These are phyloP conservation scores for Paracyclopina nana DNA, from an alignment of 1,140 invertebrate genomes.

Conservation along the genomic window DNA sequence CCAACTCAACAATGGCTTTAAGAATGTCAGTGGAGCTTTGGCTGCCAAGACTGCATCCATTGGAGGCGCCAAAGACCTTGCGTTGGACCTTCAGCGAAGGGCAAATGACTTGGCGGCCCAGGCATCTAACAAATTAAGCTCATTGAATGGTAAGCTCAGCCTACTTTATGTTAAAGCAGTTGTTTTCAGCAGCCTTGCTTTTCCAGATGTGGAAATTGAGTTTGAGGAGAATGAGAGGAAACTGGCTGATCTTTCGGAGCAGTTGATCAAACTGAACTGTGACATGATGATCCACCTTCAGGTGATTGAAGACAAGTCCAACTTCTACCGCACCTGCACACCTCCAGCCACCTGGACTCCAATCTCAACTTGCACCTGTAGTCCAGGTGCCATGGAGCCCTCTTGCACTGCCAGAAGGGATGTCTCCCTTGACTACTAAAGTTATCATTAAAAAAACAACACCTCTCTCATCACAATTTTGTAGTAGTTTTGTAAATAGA, in stretches of 20 bases:
- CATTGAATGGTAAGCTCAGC: constrained; percentile 36
- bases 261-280: constrained; percentile 28
- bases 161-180: neutral
- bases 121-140: constrained; percentile 47
- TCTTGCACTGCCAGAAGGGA: constrained; percentile 6
- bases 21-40: constrained; percentile 35
- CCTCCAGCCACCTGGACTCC: constrained; percentile 14
- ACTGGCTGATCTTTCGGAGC: constrained; percentile 26
- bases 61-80: constrained; percentile 42
- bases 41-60: constrained; percentile 39
- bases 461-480: too few relatives aligned
- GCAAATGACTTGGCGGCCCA: constrained; percentile 53
- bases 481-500: too few relatives aligned
- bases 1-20: constrained; percentile 31
- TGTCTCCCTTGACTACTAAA: too few relatives aligned
- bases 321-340: constrained; percentile 30
- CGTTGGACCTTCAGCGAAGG: constrained; percentile 44
- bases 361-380: neutral
- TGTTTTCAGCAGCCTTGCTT: neutral
- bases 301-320: constrained; percentile 28
- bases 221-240: constrained; percentile 29
- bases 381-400: constrained; percentile 3
- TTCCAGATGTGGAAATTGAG: constrained; percentile 32
- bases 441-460: too few relatives aligned
- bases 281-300: constrained; percentile 30